phyloP scores from a whole-genome alignment of 2,888 invertebrate genomes.

The Euproctis similis region DNA sequence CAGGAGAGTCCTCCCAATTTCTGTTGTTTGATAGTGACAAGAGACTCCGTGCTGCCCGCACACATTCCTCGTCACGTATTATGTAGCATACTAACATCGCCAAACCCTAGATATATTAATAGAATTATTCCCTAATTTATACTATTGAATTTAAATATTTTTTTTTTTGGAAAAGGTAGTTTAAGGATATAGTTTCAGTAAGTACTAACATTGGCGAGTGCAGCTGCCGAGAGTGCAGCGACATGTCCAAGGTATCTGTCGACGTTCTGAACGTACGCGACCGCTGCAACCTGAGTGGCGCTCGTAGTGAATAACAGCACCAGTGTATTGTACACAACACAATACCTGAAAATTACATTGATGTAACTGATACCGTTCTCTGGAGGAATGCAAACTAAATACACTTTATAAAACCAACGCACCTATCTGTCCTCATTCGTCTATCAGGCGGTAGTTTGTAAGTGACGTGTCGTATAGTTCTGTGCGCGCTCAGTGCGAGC shows the following conservation, averaged over 20 bases:
- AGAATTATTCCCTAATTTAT: no score
- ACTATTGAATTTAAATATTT: no score
- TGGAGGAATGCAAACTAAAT: no score
- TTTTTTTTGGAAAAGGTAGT: no score
- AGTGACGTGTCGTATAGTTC: neutral
- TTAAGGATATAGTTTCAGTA: no score
- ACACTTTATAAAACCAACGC: neutral
- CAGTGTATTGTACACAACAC: slow-evolving; percentile 52
- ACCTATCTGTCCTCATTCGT: neutral
- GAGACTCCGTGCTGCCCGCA: slow-evolving; percentile 53
- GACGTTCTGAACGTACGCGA: slow-evolving; percentile 59
- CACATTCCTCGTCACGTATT: slow-evolving; percentile 73
- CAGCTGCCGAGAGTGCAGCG: slow-evolving; percentile 46
- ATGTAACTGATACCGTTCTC: no score
- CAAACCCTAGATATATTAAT: slow-evolving; percentile 73
- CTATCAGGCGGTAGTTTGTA: slow-evolving; percentile 13
- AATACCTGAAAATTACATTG: slow-evolving; percentile 26
- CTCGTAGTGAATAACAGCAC: slow-evolving; percentile 46
- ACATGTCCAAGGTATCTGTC: slow-evolving; percentile 39
- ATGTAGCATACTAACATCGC: slow-evolving; percentile 77
- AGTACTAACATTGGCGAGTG: slow-evolving; percentile 51
- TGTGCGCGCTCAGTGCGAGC: neutral
- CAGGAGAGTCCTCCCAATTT: slow-evolving; percentile 71
- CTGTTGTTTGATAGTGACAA: slow-evolving; percentile 50
- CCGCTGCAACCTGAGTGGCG: slow-evolving; percentile 54